Conservation (phyloP, 2,888 invertebrate species). For the Xestia c-nigrum region DNA sequence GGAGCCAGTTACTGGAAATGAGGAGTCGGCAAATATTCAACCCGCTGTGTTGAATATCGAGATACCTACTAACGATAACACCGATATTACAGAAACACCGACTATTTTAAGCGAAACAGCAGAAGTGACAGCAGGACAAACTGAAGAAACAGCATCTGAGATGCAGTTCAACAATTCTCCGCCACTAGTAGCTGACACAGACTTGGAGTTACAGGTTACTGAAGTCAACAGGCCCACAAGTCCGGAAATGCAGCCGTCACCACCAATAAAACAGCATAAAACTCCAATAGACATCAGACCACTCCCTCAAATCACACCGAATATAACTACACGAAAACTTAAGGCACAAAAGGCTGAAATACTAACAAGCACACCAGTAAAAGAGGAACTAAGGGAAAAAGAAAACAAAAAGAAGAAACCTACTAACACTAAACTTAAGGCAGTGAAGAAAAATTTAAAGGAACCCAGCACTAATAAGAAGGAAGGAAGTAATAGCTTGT, state of each 20-base stretch:
- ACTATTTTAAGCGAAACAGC: too few relatives aligned
- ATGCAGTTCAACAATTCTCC: too few relatives aligned
- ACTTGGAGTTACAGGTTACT: conserved; percentile 28
- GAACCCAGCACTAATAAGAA: too few relatives aligned
- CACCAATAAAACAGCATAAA: conserved; percentile 20
- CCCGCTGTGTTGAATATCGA: conserved; percentile 27
- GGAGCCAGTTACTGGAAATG: conserved; percentile 28
- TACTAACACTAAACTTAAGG: conserved; percentile 8
- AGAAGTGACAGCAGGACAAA: too few relatives aligned
- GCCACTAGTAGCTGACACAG: too few relatives aligned
- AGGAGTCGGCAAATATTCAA: conserved; percentile 7
- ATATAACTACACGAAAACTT: conserved; percentile 11
- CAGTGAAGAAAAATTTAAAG: conserved; percentile 14
- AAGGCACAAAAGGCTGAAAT: conserved; percentile 54
- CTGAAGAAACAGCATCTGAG: too few relatives aligned
- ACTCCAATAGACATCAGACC: conserved; percentile 54
- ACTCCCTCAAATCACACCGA: conserved; percentile 48
- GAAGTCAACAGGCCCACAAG: conserved; percentile 29
- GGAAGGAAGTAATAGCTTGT: conserved; percentile 14
- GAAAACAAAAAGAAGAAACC: conserved; percentile 22
- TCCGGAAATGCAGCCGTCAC: conserved; percentile 27
- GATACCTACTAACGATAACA: conserved; percentile 26
- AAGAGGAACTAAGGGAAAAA: conserved; percentile 52
- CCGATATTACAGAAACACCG: conserved; percentile 3
- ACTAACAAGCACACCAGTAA: conserved; percentile 63